Evolutionary conservation across 2,797 vertebrate species (phyloP).

Genomic region (Streptopelia turtur): DNA sequence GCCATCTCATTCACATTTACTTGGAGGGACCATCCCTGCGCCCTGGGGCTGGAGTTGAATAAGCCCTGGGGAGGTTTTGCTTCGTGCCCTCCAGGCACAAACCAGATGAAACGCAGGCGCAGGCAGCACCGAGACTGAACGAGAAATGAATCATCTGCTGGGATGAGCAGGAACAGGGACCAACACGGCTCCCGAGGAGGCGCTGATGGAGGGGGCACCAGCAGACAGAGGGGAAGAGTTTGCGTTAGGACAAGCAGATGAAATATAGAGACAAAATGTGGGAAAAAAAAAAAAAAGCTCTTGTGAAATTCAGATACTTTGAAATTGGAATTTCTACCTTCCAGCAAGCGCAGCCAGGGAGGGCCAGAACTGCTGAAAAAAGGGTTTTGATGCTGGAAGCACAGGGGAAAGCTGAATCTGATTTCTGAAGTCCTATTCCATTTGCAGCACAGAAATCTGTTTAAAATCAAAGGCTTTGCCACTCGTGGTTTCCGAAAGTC

Average conservation of each 20-base stretch:
- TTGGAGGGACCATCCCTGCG: background rate
- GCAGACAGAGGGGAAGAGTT: background rate
- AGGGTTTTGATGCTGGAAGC: background rate
- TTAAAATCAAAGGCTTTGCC: conserved; percentile 2
- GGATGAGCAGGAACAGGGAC: background rate
- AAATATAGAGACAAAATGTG: background rate
- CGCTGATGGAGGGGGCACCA: background rate
- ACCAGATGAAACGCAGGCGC: background rate
- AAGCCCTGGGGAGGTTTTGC: background rate
- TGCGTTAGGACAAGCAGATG: background rate
- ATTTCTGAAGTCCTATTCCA: background rate
- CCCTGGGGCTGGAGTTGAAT: background rate
- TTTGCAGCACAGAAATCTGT: background rate
- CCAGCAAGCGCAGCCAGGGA: accelerated
- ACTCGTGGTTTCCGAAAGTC: background rate
- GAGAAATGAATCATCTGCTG: background rate
- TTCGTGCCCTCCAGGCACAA: background rate
- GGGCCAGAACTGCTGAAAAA: background rate
- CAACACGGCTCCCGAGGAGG: background rate
- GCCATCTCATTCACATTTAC: background rate
- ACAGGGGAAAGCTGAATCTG: background rate
- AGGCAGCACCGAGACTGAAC: accelerated
- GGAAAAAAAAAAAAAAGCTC: background rate
- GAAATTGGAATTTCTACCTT: conserved; percentile 15
- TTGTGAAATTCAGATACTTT: background rate